phyloP scores from a whole-genome alignment of 2,113 vertebrate genomes.

The Malaclemys terrapin region DNA sequence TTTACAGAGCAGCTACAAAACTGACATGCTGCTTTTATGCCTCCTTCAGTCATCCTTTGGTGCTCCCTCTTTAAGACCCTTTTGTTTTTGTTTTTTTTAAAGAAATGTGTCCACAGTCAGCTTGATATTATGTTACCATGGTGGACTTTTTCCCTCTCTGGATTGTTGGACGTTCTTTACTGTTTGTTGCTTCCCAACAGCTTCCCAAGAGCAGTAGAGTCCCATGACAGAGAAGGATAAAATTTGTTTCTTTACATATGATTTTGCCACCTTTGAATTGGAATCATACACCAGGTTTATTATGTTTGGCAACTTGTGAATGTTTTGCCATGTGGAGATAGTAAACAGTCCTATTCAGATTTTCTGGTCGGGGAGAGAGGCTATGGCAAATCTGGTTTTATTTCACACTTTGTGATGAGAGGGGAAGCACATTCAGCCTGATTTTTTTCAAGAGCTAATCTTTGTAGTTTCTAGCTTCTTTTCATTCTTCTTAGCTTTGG shows the following conservation, averaged over 20 bases:
- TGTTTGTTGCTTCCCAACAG: neutral
- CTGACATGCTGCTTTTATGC: neutral
- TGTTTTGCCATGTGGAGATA: neutral
- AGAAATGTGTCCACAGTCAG: neutral
- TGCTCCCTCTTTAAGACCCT: neutral
- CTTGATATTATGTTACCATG: neutral
- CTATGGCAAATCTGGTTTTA: neutral
- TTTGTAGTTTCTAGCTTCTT: neutral
- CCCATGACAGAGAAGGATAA: neutral
- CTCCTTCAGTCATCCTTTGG: neutral
- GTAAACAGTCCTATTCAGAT: neutral
- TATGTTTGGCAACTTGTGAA: neutral
- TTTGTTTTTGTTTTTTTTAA: neutral
- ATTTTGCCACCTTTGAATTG: neutral
- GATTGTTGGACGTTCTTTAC: neutral
- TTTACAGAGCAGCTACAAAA: neutral
- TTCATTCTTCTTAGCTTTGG: neutral
- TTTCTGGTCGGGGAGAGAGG: neutral
- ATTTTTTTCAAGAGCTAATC: neutral
- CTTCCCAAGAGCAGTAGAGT: neutral
- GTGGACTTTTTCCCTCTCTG: neutral
- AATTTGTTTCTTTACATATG: neutral
- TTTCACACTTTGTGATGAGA: neutral
- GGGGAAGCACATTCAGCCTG: neutral
- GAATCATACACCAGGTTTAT: neutral